These are phyloP conservation scores for Isoperla grammatica DNA, from an alignment of 2,888 invertebrate genomes.

Conservation along the genomic window DNA sequence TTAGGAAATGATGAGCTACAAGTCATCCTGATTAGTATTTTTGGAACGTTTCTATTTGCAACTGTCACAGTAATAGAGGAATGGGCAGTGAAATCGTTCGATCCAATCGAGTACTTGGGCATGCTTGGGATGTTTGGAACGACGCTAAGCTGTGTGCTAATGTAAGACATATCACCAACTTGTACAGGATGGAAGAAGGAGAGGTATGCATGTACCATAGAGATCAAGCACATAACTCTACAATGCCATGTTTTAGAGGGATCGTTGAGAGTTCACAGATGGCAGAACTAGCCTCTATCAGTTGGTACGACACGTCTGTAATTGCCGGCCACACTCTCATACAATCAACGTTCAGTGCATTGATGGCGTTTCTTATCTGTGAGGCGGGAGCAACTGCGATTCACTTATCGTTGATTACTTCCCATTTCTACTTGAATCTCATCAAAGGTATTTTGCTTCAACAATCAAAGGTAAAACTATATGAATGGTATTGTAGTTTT, in stretches of 20 bases:
- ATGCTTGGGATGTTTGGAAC: conserved; percentile 76
- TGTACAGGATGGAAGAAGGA: too few species aligned
- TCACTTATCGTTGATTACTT: conserved; percentile 74
- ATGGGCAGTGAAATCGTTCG: conserved; percentile 69
- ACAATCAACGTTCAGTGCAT: conserved; percentile 56
- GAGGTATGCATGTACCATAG: too few species aligned
- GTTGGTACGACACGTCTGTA: too few species aligned
- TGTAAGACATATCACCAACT: conserved; percentile 49
- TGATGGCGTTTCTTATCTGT: conserved; percentile 68
- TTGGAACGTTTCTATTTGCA: conserved; percentile 56
- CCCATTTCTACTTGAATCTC: conserved; percentile 74
- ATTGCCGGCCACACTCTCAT: too few species aligned
- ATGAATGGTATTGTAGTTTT: too few species aligned
- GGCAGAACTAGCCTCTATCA: too few species aligned
- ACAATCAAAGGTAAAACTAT: conserved; percentile 62
- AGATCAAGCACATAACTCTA: too few species aligned
- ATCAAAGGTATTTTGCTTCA: conserved; percentile 74
- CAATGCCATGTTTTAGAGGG: too few species aligned
- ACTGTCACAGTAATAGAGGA: conserved; percentile 75
- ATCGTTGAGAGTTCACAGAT: too few species aligned
- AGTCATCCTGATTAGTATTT: too few species aligned
- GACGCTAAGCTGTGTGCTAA: conserved; percentile 68
- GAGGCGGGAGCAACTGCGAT: conserved; percentile 76
- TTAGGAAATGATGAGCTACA: too few species aligned
- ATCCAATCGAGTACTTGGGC: conserved; percentile 74